A percentile compares a stretch with the other conserved stretches of the same genome.
phyloP scores from a whole-genome alignment of 2,888 invertebrate genomes.

The Branchinecta sandiegonensis region DNA sequence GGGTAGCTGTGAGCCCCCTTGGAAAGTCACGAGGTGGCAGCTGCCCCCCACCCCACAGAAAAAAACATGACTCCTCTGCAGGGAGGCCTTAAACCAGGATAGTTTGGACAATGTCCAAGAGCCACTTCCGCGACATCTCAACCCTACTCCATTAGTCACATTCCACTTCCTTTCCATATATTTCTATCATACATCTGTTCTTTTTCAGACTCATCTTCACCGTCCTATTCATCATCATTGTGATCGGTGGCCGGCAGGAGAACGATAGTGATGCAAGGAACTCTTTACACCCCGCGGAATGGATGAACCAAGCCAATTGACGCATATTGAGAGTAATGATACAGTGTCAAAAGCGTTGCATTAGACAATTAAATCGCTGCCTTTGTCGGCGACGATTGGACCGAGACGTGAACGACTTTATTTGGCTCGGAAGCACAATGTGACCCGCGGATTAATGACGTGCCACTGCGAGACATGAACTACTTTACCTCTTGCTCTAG shows the following conservation, averaged over 20 bases:
- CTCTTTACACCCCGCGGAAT: conserved; percentile 9
- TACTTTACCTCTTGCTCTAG: conserved; percentile 10
- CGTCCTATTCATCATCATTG: not conserved
- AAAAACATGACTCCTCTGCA: too few relatives aligned
- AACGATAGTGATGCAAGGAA: not conserved
- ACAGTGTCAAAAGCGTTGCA: conserved; percentile 12
- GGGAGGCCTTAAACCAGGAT: too few relatives aligned
- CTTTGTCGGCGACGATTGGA: conserved; percentile 5
- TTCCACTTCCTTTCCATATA: too few relatives aligned
- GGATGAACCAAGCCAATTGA: conserved; percentile 14
- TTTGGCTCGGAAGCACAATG: conserved; percentile 13
- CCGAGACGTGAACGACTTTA: conserved; percentile 13
- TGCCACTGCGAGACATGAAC: conserved; percentile 8
- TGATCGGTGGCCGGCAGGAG: conserved; percentile 6
- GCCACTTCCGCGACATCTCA: too few relatives aligned
- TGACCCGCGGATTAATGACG: conserved; percentile 3
- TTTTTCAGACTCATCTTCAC: not conserved
- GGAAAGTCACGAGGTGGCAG: too few relatives aligned
- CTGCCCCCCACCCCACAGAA: too few relatives aligned
- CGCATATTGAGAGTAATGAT: conserved; percentile 6
- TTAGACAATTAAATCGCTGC: conserved; percentile 14
- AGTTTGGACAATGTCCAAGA: too few relatives aligned
- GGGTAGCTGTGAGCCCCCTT: too few relatives aligned
- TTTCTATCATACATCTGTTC: not conserved
- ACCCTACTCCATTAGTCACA: too few relatives aligned